phyloP scores from a whole-genome alignment of 2,113 vertebrate genomes.

The Petaurus breviceps region DNA sequence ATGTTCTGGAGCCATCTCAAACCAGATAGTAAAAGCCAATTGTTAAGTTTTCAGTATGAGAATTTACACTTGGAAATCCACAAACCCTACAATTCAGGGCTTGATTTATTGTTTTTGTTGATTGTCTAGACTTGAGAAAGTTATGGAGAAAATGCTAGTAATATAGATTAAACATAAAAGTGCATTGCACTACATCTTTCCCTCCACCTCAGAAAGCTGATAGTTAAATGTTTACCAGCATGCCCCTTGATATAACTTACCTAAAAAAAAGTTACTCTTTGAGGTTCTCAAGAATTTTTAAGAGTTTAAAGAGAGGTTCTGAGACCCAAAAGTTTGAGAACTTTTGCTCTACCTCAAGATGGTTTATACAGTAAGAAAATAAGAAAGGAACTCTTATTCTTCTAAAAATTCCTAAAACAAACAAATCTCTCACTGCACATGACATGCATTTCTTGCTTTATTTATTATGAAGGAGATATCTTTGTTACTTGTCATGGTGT shows the following conservation, averaged over 20 bases:
- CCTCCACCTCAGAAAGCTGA: too few relatives aligned
- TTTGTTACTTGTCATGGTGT: background rate
- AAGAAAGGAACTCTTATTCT: background rate
- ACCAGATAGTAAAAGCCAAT: background rate
- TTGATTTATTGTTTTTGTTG: background rate
- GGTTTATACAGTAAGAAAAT: background rate
- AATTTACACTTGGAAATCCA: background rate
- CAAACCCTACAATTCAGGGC: background rate
- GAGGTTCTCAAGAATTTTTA: background rate
- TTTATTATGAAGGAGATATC: background rate
- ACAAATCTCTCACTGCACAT: background rate
- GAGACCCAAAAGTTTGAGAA: background rate
- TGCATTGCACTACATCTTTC: background rate
- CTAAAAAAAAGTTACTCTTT: background rate
- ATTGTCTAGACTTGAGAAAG: background rate
- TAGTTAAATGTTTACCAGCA: background rate
- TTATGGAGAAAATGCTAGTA: background rate
- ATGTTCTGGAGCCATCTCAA: background rate
- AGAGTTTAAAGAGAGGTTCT: background rate
- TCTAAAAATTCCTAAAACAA: background rate
- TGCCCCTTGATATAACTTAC: background rate
- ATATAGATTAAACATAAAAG: background rate
- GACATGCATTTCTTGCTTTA: background rate
- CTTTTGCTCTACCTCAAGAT: background rate
- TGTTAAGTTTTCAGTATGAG: background rate